Base-by-base conservation (phyloP, 2,797 vertebrate genomes). In the Poeciliopsis paucimaculata region DNA sequence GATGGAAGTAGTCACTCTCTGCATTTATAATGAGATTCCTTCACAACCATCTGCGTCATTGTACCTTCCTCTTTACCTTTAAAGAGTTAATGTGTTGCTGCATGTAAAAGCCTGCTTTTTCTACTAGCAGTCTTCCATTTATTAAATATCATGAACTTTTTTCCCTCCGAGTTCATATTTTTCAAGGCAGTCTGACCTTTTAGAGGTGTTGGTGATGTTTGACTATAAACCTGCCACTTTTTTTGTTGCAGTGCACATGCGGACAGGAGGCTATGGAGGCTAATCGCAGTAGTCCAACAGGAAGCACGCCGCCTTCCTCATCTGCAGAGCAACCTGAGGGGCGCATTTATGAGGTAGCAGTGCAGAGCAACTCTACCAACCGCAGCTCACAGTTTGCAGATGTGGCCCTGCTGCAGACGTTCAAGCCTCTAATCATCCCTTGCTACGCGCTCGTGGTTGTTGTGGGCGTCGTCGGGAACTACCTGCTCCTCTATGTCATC, bases 401-500 rank as follows among this genome's bases (percentile, higher is more conserved):
- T 0, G 95, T 95, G 83, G 94, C 90, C 18, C 83, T 95, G 80
- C 91, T 95, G 79, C 95, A 94, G 86, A 89, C 81, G 0, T 95
- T 95, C 85, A 95, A 95, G 84, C 91, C 91, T 0, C 91, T 95
- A 73, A 95, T 95, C 82, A 92, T 95, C 71, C 94, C 95, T 41
- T 95, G 95, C 20, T 97, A 97, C 2, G 84, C 89, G 0, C 77
- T 97, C 0, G 95, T 98, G 39, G 93, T 96, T 66, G 72, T 94
- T 13, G 90, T 97, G 77, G 97, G 96, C 0, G 94, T 97, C 28
- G 94, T 96, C 15, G 97, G 97, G 80, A 98, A 98, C 62, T 94
- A 98, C 89, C 96, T 96, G 84, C 95, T 98, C 75, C 96, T 98
- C 72, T 88, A 96, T 39, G 95, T 97, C 90, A 96, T 97, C 91